Conservation (phyloP, 2,797 vertebrate genomes). For the Falco biarmicus region DNA sequence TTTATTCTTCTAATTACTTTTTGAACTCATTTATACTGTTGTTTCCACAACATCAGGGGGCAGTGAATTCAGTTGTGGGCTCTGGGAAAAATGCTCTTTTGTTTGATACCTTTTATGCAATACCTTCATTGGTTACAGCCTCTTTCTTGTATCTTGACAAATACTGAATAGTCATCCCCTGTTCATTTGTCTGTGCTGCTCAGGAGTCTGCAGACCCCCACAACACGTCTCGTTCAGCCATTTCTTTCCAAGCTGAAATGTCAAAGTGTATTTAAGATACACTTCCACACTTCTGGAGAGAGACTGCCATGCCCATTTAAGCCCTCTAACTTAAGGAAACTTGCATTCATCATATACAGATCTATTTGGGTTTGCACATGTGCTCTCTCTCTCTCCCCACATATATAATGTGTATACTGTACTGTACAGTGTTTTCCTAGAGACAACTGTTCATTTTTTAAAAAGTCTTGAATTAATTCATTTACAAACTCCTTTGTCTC, state of each 20-base stretch:
- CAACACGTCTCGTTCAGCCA: neutral
- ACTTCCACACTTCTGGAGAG: neutral
- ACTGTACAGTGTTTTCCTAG: neutral
- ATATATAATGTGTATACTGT: neutral
- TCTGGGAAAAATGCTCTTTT: constrained; percentile 28
- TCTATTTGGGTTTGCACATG: neutral
- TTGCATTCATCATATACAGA: neutral
- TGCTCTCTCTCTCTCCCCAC: neutral
- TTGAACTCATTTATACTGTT: constrained; percentile 46
- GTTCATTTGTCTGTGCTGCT: neutral
- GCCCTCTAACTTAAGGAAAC: neutral
- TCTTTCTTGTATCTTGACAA: constrained; percentile 36
- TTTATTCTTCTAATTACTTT: constrained; percentile 59
- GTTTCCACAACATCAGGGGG: constrained; percentile 34
- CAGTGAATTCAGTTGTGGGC: neutral
- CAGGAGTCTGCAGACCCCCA: neutral
- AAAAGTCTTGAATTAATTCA: constrained; percentile 28
- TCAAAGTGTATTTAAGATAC: neutral
- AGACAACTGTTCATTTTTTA: neutral
- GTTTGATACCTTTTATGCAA: constrained; percentile 34
- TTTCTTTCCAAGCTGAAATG: neutral
- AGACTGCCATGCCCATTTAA: neutral
- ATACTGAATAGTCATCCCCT: constrained; percentile 8
- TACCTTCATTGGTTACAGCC: constrained; percentile 36
- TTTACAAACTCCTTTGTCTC: constrained; percentile 20